Conservation (phyloP, 1,140 invertebrate species). For the Drosophila subobscura region DNA sequence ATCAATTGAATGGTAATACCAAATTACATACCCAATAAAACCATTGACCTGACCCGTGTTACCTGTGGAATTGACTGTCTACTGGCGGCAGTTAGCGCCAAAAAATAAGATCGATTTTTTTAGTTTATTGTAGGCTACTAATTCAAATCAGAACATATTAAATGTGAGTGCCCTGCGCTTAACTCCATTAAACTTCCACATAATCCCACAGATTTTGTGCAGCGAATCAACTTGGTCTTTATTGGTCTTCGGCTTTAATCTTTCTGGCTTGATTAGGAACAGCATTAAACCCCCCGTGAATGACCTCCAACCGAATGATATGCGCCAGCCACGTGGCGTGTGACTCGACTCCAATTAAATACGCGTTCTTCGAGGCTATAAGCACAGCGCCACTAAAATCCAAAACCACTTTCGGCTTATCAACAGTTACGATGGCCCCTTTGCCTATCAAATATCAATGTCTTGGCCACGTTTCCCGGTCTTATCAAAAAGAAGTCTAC, state of each 20-base stretch:
- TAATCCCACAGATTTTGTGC: not conserved
- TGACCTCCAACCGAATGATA: no score
- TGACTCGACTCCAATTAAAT: conserved; percentile 39
- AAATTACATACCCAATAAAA: not conserved
- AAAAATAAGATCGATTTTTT: not conserved
- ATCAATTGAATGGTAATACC: conserved; percentile 30
- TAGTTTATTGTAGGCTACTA: conserved; percentile 11
- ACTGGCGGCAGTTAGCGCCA: no score
- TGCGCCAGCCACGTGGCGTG: conserved; percentile 48
- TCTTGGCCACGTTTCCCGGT: conserved; percentile 45
- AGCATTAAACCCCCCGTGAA: no score
- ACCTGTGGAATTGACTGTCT: not conserved
- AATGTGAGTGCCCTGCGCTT: not conserved
- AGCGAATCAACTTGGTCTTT: not conserved
- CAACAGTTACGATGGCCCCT: conserved; percentile 18
- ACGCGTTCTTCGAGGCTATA: not conserved
- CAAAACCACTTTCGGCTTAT: conserved; percentile 44
- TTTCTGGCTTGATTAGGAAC: no score
- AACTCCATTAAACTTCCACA: no score
- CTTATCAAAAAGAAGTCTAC: conserved; percentile 51
- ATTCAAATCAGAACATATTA: conserved; percentile 9
- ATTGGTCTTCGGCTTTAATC: no score
- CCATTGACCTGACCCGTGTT: not conserved
- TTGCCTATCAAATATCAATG: conserved; percentile 48
- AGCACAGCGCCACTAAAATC: conserved; percentile 15